Conservation (phyloP, 2,888 invertebrate species). For the Brachycybe producta region DNA sequence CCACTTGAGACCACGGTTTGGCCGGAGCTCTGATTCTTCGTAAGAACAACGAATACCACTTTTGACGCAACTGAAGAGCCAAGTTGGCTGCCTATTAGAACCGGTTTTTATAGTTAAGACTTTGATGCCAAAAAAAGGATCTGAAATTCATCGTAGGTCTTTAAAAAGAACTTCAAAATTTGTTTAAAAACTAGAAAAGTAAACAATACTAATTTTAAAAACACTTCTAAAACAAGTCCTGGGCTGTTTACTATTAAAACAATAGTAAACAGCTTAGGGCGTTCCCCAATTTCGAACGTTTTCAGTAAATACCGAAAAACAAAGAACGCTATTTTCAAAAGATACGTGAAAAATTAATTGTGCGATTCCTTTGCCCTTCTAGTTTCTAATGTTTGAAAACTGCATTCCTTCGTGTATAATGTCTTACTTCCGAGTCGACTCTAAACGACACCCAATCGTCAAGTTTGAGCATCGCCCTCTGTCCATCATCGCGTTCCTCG, state of each 20-base stretch:
- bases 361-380: too few species aligned
- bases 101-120: too few species aligned
- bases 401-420: too few species aligned
- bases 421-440: constrained; percentile 48
- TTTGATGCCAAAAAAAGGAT: too few species aligned
- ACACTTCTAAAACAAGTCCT: neutral
- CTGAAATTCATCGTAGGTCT: too few species aligned
- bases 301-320: too few species aligned
- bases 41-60: constrained; percentile 55
- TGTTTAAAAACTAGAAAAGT: too few species aligned
- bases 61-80: constrained; percentile 54
- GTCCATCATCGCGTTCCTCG: constrained; percentile 39
- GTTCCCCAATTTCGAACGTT: neutral
- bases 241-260: neutral
- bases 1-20: constrained; percentile 40
- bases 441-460: constrained; percentile 64
- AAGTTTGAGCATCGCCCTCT: constrained; percentile 44
- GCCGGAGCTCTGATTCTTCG: constrained; percentile 37
- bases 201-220: neutral
- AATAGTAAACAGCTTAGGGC: neutral
- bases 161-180: too few species aligned
- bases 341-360: too few species aligned
- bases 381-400: too few species aligned
- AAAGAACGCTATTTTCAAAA: too few species aligned
- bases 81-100: constrained; percentile 40